These are phyloP conservation scores for Nyctibius grandis DNA, from an alignment of 2,797 vertebrate species.

Conservation along the genomic window DNA sequence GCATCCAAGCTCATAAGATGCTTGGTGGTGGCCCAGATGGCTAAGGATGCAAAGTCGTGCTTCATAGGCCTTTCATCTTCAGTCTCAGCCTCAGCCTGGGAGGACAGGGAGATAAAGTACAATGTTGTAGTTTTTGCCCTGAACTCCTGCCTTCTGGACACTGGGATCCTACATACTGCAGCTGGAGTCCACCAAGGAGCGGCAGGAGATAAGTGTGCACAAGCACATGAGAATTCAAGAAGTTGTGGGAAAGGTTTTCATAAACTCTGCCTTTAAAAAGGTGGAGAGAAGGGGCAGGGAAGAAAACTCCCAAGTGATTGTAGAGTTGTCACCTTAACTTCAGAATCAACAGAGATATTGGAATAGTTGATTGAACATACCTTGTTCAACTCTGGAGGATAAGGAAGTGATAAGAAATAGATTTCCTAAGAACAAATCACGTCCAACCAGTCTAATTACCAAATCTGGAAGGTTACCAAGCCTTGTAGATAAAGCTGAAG, in stretches of 20 bases:
- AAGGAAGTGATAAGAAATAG: neutral
- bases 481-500: neutral
- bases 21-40: neutral
- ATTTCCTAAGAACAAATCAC: neutral
- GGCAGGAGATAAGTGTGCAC: neutral
- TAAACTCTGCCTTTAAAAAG: neutral
- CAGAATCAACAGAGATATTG: neutral
- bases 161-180: too few species aligned
- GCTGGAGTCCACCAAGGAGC: neutral
- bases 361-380: neutral
- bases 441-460: neutral
- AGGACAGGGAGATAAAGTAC: neutral
- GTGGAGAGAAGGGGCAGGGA: neutral
- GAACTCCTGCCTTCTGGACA: neutral
- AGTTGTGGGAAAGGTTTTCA: neutral
- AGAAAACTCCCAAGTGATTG: neutral
- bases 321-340: neutral
- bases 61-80: neutral
- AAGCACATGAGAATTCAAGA: neutral
- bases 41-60: neutral
- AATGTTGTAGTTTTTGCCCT: neutral
- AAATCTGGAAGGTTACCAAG: conserved; percentile 6
- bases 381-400: neutral
- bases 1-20: neutral
- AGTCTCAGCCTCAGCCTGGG: neutral